phyloP scores from a whole-genome alignment of 2,888 invertebrate genomes.

The Agonopterix subpropinquella region DNA sequence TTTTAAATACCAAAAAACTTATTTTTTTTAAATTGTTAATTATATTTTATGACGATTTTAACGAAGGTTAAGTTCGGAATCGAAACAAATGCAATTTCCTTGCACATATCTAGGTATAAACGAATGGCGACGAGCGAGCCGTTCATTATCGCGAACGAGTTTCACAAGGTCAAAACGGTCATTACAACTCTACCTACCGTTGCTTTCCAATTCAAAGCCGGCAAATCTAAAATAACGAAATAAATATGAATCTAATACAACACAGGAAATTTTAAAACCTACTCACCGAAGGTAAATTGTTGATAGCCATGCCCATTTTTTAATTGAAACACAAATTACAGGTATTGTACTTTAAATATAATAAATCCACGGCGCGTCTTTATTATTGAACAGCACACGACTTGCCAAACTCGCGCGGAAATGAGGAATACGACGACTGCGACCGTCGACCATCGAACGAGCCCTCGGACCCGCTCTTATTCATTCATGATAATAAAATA shows the following conservation, averaged over 20 bases:
- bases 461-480: slow-evolving; percentile 50
- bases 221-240: slow-evolving; percentile 28
- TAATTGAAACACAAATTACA: slow-evolving; percentile 8
- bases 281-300: slow-evolving; percentile 65
- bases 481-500: slow-evolving; percentile 64
- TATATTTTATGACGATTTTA: too few relatives aligned
- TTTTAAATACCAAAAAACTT: too few relatives aligned
- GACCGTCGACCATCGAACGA: slow-evolving; percentile 27
- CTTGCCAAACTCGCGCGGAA: slow-evolving; percentile 56
- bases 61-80: background rate
- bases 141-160: slow-evolving; percentile 67
- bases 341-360: slow-evolving; percentile 6
- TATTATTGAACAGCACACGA: slow-evolving; percentile 43
- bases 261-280: too few relatives aligned
- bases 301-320: slow-evolving; percentile 64
- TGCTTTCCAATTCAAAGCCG: slow-evolving; percentile 66
- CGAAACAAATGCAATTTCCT: slow-evolving; percentile 28
- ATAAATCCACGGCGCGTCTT: slow-evolving; percentile 24
- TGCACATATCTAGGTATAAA: slow-evolving; percentile 22
- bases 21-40: too few relatives aligned
- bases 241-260: slow-evolving; percentile 12
- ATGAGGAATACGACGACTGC: slow-evolving; percentile 48
- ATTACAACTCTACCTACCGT: slow-evolving; percentile 63
- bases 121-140: slow-evolving; percentile 38
- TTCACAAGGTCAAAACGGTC: slow-evolving; percentile 75